Conservation (phyloP, 2,888 invertebrate species). For the Diarsia brunnea region DNA sequence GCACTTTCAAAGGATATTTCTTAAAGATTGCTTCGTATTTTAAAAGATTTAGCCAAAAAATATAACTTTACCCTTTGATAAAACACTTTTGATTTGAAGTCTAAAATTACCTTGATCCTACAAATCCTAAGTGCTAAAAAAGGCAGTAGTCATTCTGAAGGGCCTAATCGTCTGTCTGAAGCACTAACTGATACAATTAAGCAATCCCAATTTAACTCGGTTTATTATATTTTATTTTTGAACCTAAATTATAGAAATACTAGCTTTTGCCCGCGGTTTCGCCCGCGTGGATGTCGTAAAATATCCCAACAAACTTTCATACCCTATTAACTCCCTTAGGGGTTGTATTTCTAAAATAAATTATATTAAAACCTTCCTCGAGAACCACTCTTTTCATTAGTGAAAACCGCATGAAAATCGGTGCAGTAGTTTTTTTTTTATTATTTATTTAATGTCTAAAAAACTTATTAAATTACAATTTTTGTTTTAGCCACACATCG, state of each 20-base stretch:
- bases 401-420: too few relatives aligned
- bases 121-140: not conserved
- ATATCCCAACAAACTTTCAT: too few relatives aligned
- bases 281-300: not conserved
- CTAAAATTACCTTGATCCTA: not conserved
- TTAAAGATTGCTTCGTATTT: not conserved
- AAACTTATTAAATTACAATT: too few relatives aligned
- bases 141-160: not conserved
- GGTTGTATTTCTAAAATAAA: too few relatives aligned
- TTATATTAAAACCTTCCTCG: too few relatives aligned
- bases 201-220: not conserved
- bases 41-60: not conserved
- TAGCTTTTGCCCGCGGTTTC: not conserved
- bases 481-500: too few relatives aligned
- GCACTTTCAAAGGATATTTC: not conserved
- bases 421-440: too few relatives aligned
- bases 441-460: too few relatives aligned
- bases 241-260: not conserved
- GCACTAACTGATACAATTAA: slow-evolving; percentile 9
- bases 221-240: not conserved
- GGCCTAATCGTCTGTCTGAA: not conserved
- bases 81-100: not conserved
- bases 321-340: too few relatives aligned
- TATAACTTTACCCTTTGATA: not conserved
- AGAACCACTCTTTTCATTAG: too few relatives aligned